phyloP scores from a whole-genome alignment of 2,888 invertebrate species.

The Cosmorhoe ocellata region DNA sequence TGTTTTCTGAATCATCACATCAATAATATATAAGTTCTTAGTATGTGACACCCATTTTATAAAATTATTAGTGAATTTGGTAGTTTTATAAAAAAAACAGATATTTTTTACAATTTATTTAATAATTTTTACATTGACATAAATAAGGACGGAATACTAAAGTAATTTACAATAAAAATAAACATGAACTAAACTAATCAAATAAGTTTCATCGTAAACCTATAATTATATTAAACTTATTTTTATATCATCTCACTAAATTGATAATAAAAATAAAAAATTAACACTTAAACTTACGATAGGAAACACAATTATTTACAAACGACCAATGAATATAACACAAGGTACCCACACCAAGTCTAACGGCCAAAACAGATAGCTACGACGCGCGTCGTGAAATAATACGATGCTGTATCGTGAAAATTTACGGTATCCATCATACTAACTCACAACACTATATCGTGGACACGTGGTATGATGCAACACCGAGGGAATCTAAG shows the following conservation, averaged over 20 bases:
- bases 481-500: too few relatives aligned
- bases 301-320: slow-evolving; percentile 8
- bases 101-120: slow-evolving; percentile 10
- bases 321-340: background rate
- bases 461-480: too few relatives aligned
- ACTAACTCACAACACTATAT: too few relatives aligned
- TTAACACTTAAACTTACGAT: background rate
- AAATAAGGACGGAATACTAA: slow-evolving; percentile 4
- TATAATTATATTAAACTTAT: background rate
- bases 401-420: too few relatives aligned
- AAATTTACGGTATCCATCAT: too few relatives aligned
- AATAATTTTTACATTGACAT: slow-evolving; percentile 5
- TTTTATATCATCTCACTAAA: background rate
- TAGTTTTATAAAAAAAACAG: background rate
- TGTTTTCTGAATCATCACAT: too few relatives aligned
- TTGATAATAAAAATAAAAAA: background rate
- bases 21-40: too few relatives aligned
- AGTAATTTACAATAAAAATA: slow-evolving; percentile 1
- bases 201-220: background rate
- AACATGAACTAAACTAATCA: background rate
- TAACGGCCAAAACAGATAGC: too few relatives aligned
- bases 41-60: too few relatives aligned
- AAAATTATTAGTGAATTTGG: too few relatives aligned
- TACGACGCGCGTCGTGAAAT: too few relatives aligned
- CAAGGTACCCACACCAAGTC: slow-evolving; percentile 12